A percentile compares a stretch with the other conserved stretches of the same genome.
These are phyloP conservation scores for Hipparchia sbordonii DNA, from an alignment of 2,888 invertebrate genomes.

Conservation along the genomic window DNA sequence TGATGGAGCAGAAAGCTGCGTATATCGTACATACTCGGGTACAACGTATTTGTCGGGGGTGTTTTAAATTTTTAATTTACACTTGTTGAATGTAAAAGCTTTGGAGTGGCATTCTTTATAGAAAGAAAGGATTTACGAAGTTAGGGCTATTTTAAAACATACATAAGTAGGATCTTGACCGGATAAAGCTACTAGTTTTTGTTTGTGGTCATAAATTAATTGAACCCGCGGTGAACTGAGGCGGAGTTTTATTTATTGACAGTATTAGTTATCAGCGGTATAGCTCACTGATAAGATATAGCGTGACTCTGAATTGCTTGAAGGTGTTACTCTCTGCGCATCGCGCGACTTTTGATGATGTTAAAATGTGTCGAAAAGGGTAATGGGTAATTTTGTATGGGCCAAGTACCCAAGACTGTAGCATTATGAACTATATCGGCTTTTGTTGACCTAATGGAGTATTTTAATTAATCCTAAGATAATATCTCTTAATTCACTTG, in stretches of 20 bases:
- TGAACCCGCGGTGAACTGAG: slow-evolving; percentile 28
- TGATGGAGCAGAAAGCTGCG: no score
- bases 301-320: slow-evolving; percentile 58
- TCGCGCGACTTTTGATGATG: slow-evolving; percentile 42
- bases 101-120: no score
- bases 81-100: no score
- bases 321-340: slow-evolving; percentile 66
- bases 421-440: no score
- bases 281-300: slow-evolving; percentile 69
- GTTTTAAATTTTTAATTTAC: no score
- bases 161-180: not conserved
- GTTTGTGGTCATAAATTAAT: slow-evolving; percentile 26
- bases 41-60: no score
- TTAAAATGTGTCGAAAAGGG: slow-evolving; percentile 29
- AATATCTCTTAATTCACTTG: no score
- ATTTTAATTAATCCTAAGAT: no score
- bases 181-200: slow-evolving; percentile 7
- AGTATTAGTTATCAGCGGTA: slow-evolving; percentile 62
- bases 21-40: no score
- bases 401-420: no score
- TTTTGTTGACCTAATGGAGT: no score
- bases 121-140: not conserved
- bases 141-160: not conserved
- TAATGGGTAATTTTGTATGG: not conserved
- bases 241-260: slow-evolving; percentile 52